phyloP scores from a whole-genome alignment of 2,113 vertebrate genomes.

The Apteryx owenii region DNA sequence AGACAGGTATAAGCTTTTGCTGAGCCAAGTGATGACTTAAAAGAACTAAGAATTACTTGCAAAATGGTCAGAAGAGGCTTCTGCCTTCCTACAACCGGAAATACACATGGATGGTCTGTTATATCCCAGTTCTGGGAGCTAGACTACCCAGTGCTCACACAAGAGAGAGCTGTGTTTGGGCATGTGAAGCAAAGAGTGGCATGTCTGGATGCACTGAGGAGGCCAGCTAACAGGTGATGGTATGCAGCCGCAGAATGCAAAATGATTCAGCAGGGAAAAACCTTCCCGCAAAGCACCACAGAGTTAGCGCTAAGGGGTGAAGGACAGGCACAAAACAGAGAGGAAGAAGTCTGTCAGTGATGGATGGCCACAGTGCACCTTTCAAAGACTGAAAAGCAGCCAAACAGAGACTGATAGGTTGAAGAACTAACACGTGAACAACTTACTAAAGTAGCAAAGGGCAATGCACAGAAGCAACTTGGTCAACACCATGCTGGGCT shows the following conservation, averaged over 20 bases:
- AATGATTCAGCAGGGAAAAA: background rate
- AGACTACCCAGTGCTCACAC: background rate
- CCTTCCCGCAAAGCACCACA: rapidly evolving
- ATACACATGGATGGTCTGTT: background rate
- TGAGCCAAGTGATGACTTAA: background rate
- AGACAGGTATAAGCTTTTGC: background rate
- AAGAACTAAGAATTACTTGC: background rate
- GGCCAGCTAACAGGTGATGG: background rate
- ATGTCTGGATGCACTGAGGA: rapidly evolving
- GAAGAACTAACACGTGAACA: background rate
- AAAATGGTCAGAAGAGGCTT: background rate
- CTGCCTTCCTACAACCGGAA: background rate
- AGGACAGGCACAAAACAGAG: background rate
- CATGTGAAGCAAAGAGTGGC: background rate
- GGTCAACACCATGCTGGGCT: background rate
- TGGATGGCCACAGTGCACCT: background rate
- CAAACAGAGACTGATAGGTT: background rate
- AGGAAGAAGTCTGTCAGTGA: background rate
- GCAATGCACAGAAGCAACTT: background rate
- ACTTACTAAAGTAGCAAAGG: background rate
- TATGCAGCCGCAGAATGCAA: background rate
- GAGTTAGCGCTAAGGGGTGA: background rate
- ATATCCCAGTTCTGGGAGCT: background rate
- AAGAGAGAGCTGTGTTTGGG: background rate
- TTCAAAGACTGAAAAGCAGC: background rate